These are phyloP conservation scores for Ganaspis brasiliensis DNA, from an alignment of 2,888 invertebrate species.

Conservation along the genomic window DNA sequence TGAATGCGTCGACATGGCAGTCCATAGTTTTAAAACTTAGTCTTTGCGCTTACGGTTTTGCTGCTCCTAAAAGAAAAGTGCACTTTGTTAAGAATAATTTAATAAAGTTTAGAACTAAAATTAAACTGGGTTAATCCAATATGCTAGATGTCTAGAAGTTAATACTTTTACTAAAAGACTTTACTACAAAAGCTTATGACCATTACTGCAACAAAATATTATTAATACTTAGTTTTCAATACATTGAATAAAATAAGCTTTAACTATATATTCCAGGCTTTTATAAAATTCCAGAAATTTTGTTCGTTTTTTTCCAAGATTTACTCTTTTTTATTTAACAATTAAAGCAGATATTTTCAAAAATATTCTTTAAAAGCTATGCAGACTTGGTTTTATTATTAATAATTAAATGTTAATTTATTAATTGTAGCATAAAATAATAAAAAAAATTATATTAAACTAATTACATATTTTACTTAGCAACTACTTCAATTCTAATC, in stretches of 20 bases:
- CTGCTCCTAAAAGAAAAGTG: constrained; percentile 69
- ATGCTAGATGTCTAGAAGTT: background rate
- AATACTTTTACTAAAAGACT: background rate
- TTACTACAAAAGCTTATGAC: background rate
- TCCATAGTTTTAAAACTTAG: constrained; percentile 64
- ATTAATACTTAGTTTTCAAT: background rate
- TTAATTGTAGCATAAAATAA: too few relatives aligned
- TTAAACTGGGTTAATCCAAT: constrained; percentile 26
- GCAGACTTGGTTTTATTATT: too few relatives aligned
- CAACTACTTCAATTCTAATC: too few relatives aligned
- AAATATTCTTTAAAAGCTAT: too few relatives aligned
- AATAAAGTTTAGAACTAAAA: constrained; percentile 10
- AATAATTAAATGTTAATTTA: too few relatives aligned
- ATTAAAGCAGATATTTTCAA: too few relatives aligned
- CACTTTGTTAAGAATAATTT: constrained; percentile 31
- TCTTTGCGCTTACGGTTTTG: constrained; percentile 74
- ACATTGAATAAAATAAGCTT: background rate
- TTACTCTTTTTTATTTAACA: too few relatives aligned
- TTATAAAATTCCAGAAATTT: too few relatives aligned
- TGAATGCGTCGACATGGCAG: constrained; percentile 69
- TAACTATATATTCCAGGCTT: too few relatives aligned
- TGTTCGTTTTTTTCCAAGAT: too few relatives aligned
- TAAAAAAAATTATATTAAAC: too few relatives aligned
- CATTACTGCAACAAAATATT: background rate
- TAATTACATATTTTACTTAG: too few relatives aligned